These are phyloP conservation scores for Molorchus minor DNA, from an alignment of 2,888 invertebrate genomes.

Conservation along the genomic window DNA sequence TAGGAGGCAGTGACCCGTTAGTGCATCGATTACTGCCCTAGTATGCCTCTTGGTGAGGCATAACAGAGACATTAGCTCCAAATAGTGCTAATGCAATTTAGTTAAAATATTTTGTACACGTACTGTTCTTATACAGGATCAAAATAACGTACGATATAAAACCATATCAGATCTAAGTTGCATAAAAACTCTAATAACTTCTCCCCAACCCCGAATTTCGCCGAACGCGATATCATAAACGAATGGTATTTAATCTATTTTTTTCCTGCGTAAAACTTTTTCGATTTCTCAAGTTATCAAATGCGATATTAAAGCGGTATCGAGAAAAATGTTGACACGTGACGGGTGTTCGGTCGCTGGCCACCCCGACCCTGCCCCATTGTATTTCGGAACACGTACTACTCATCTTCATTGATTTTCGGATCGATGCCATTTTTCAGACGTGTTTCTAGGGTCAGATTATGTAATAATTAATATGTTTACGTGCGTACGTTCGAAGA, in stretches of 20 bases:
- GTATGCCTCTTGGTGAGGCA: too few species aligned
- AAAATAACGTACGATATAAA: too few species aligned
- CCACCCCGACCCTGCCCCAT: slow-evolving; percentile 35
- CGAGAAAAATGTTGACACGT: slow-evolving; percentile 53
- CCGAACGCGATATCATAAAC: slow-evolving; percentile 1
- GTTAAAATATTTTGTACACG: too few species aligned
- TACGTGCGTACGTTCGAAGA: too few species aligned
- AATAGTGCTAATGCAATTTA: too few species aligned
- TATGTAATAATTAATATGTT: slow-evolving; percentile 27
- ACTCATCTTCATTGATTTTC: slow-evolving; percentile 43
- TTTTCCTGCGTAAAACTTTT: slow-evolving; percentile 45
- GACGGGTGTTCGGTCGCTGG: slow-evolving; percentile 43
- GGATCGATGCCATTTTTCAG: slow-evolving; percentile 41
- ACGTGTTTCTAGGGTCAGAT: slow-evolving; percentile 42
- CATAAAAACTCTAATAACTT: not conserved
- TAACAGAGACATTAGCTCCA: too few species aligned
- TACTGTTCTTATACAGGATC: too few species aligned
- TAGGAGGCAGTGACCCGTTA: too few species aligned
- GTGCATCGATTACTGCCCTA: too few species aligned
- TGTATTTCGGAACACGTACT: slow-evolving; percentile 49
- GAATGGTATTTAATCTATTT: slow-evolving; percentile 24
- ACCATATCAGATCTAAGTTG: too few species aligned
- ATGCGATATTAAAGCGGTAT: slow-evolving; percentile 53
- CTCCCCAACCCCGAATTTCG: not conserved
- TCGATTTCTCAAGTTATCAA: slow-evolving; percentile 55